Percentiles rank a stretch among this genome's conserved stretches.
These are phyloP conservation scores for Apodemia hepburni DNA, from an alignment of 2,888 invertebrate genomes.

Conservation along the genomic window DNA sequence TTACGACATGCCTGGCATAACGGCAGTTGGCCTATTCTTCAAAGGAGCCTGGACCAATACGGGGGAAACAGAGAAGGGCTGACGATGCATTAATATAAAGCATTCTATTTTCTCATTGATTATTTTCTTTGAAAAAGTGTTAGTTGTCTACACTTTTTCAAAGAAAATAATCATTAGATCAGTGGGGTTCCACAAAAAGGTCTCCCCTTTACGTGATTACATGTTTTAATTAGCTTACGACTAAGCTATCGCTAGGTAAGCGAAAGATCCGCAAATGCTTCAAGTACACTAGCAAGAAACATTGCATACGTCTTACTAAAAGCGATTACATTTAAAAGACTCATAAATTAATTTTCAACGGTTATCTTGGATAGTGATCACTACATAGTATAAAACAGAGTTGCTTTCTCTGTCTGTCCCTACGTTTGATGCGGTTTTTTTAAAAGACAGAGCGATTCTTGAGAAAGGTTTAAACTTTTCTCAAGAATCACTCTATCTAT, in stretches of 20 bases:
- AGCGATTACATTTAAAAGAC: conserved; percentile 15
- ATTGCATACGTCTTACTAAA: conserved; percentile 25
- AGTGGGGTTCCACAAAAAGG: conserved; percentile 23
- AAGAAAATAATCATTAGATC: background rate
- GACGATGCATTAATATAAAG: background rate
- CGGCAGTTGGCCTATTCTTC: too few species aligned
- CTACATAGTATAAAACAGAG: too few species aligned
- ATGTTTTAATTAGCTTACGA: conserved; percentile 48
- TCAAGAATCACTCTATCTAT: too few species aligned
- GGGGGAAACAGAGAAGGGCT: too few species aligned
- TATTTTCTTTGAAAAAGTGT: background rate
- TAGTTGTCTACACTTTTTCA: background rate
- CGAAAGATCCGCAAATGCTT: conserved; percentile 60
- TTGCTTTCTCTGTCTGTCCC: too few species aligned
- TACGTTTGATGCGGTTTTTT: too few species aligned
- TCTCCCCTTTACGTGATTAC: conserved; percentile 22
- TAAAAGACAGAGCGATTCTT: too few species aligned
- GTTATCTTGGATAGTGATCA: too few species aligned
- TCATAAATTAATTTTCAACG: too few species aligned
- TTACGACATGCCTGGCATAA: too few species aligned
- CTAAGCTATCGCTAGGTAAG: conserved; percentile 51
- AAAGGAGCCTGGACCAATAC: too few species aligned
- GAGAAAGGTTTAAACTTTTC: too few species aligned
- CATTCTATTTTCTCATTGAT: background rate
- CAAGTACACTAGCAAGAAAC: conserved; percentile 49